Evolutionary conservation across 2,888 invertebrate species (phyloP).

Genomic region (Dione vanillae): DNA sequence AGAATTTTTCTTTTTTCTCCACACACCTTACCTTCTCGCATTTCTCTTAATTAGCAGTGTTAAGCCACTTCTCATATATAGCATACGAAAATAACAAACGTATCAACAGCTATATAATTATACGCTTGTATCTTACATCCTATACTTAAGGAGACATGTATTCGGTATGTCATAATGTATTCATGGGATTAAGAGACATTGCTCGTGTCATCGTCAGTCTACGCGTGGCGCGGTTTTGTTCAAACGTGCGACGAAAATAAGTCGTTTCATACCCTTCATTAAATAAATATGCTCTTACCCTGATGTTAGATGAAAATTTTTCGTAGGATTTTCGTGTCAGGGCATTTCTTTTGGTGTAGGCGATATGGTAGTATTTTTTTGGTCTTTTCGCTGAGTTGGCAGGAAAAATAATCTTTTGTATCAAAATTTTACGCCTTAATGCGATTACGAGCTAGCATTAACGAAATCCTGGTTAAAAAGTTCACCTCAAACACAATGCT

Average conservation of each 20-base stretch:
- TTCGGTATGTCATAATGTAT: constrained; percentile 66
- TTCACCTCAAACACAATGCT: too few relatives aligned
- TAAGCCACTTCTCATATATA: too few relatives aligned
- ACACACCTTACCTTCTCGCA: too few relatives aligned
- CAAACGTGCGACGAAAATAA: constrained; percentile 18
- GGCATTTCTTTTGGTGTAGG: not conserved
- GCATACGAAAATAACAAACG: too few relatives aligned
- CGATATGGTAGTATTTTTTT: not conserved
- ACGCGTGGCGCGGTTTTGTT: constrained; percentile 33
- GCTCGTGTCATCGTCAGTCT: constrained; percentile 51
- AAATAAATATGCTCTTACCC: constrained; percentile 24
- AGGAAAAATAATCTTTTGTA: not conserved
- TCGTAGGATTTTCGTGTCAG: not conserved
- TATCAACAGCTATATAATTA: too few relatives aligned
- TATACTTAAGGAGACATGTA: constrained; percentile 21
- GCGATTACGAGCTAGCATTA: too few relatives aligned
- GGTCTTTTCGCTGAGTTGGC: not conserved
- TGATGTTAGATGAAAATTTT: constrained; percentile 1
- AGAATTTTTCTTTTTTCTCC: too few relatives aligned
- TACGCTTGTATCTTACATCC: not conserved
- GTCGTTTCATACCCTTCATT: constrained; percentile 29
- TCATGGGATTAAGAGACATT: constrained; percentile 73
- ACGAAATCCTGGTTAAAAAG: too few relatives aligned
- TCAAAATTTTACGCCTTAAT: too few relatives aligned
- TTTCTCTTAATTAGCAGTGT: too few relatives aligned